These are phyloP conservation scores for Phataginus tricuspis DNA, from an alignment of 2,797 vertebrate genomes.

Conservation along the genomic window DNA sequence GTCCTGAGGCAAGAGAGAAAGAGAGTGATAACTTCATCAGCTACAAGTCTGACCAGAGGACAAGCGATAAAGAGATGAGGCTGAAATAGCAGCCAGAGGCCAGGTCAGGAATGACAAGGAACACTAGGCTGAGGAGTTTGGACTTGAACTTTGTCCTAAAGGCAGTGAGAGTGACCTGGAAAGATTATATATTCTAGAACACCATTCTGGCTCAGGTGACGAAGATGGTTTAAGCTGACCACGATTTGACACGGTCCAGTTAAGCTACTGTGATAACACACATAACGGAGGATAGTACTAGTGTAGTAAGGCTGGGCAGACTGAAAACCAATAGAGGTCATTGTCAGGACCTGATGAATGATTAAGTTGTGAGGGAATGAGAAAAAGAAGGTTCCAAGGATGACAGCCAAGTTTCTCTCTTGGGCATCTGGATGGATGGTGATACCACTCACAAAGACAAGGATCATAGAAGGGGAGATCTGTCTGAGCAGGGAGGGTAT, in stretches of 20 bases:
- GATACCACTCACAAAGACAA: not conserved
- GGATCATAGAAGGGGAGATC: not conserved
- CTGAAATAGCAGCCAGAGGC: not conserved
- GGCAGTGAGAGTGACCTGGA: not conserved
- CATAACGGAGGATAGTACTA: not conserved
- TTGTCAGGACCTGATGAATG: not conserved
- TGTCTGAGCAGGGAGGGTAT: not conserved
- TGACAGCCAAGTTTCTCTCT: not conserved
- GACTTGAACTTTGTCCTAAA: not conserved
- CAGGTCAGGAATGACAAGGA: not conserved
- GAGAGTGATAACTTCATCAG: not conserved
- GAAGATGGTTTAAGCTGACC: not conserved
- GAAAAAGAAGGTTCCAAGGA: not conserved
- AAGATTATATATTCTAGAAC: not conserved
- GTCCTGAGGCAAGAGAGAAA: not conserved
- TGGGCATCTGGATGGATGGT: not conserved
- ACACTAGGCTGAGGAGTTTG: not conserved
- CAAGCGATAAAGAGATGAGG: not conserved
- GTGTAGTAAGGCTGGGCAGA: not conserved
- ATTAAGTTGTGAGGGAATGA: not conserved
- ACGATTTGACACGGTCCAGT: not conserved
- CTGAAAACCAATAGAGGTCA: not conserved
- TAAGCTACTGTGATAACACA: not conserved
- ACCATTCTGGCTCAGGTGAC: not conserved
- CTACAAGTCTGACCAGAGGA: not conserved